These are phyloP conservation scores for Papilio machaon DNA, from an alignment of 1,140 invertebrate species.

Conservation along the genomic window DNA sequence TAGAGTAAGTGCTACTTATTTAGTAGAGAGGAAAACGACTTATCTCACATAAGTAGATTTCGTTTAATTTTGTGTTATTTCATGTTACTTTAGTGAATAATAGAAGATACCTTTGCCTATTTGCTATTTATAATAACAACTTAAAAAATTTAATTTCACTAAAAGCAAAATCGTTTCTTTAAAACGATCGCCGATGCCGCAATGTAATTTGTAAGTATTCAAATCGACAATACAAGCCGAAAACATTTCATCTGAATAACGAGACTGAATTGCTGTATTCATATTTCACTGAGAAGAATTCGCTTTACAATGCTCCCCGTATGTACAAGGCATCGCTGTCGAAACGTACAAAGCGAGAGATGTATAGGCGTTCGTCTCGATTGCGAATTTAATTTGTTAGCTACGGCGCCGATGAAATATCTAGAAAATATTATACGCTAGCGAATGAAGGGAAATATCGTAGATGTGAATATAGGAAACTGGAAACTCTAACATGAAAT, in stretches of 20 bases:
- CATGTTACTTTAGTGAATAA: too few relatives aligned
- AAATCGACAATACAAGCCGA: constrained; percentile 36
- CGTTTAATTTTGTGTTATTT: too few relatives aligned
- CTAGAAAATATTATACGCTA: constrained; percentile 58
- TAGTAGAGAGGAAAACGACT: too few relatives aligned
- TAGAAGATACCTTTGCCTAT: too few relatives aligned
- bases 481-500: background rate
- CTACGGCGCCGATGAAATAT: constrained; percentile 49
- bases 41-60: too few relatives aligned
- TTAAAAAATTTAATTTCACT: constrained; percentile 19
- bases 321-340: constrained; percentile 64
- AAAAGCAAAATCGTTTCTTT: constrained; percentile 26
- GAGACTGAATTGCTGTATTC: constrained; percentile 56
- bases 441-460: constrained; percentile 53
- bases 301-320: constrained; percentile 55
- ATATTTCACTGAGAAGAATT: constrained; percentile 58
- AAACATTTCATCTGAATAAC: constrained; percentile 45
- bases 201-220: constrained; percentile 27
- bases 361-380: constrained; percentile 69
- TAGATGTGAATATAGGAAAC: constrained; percentile 43
- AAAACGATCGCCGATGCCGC: constrained; percentile 21
- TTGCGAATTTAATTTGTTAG: constrained; percentile 72
- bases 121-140: background rate
- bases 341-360: constrained; percentile 67
- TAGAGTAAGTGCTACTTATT: too few relatives aligned